These are phyloP conservation scores for Temnothorax unifasciatus DNA, from an alignment of 2,888 invertebrate genomes.

Conservation along the genomic window DNA sequence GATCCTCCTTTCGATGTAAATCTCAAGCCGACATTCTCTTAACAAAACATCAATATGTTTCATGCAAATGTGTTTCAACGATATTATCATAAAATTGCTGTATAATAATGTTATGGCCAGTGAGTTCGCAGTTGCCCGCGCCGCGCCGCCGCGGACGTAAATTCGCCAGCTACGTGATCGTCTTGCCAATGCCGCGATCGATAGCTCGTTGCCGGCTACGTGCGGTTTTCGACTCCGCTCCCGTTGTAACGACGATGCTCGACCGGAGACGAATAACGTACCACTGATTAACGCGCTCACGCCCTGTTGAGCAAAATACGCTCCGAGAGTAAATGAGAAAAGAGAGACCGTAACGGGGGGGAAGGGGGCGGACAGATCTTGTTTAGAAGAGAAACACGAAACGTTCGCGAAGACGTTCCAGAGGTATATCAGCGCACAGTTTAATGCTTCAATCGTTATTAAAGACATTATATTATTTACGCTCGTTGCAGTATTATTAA, in stretches of 20 bases:
- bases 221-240: slow-evolving; percentile 53
- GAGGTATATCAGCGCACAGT: not conserved
- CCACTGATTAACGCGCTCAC: slow-evolving; percentile 58
- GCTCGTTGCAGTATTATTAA: not conserved
- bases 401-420: not conserved
- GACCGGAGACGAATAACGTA: slow-evolving; percentile 47
- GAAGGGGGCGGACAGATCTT: slow-evolving; percentile 25
- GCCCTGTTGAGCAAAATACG: slow-evolving; percentile 48
- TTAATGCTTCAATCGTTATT: not conserved
- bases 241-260: slow-evolving; percentile 48
- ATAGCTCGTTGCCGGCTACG: slow-evolving; percentile 44
- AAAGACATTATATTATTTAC: not conserved
- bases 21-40: not conserved
- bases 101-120: slow-evolving; percentile 42
- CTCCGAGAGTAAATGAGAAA: slow-evolving; percentile 40
- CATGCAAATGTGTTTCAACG: slow-evolving; percentile 6
- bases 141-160: slow-evolving; percentile 37
- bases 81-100: slow-evolving; percentile 42
- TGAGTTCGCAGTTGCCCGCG: slow-evolving; percentile 22
- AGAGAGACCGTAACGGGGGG: slow-evolving; percentile 26
- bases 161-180: slow-evolving; percentile 65
- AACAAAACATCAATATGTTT: slow-evolving; percentile 21
- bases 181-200: slow-evolving; percentile 61
- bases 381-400: slow-evolving; percentile 20
- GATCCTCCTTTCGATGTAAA: slow-evolving; percentile 1